Conservation (phyloP, 2,113 vertebrate genomes). For the Callipepla californica region DNA sequence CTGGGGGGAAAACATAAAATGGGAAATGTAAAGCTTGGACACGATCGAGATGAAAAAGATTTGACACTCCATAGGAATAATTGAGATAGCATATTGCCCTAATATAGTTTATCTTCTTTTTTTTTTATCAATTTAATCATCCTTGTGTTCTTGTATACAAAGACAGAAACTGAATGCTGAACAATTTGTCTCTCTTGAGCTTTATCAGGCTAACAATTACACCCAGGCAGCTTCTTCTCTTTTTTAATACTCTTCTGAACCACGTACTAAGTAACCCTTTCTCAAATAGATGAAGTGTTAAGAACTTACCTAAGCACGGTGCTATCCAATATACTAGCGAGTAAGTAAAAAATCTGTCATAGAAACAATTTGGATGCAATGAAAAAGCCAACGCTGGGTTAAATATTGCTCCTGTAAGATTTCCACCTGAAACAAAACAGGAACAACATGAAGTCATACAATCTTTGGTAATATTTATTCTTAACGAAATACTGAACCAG, state of each 20-base stretch:
- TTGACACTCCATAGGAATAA: neutral
- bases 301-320: slow-evolving; percentile 87
- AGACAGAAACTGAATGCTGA: neutral
- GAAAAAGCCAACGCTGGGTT: slow-evolving; percentile 94
- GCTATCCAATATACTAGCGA: slow-evolving; percentile 90
- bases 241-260: neutral
- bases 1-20: neutral
- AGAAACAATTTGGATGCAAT: slow-evolving; percentile 87
- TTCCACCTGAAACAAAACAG: slow-evolving; percentile 82
- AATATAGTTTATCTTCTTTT: neutral
- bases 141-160: neutral
- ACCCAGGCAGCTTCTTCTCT: neutral
- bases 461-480: neutral
- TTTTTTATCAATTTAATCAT: neutral
- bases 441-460: slow-evolving; percentile 32
- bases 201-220: neutral
- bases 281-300: neutral
- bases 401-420: slow-evolving; percentile 89
- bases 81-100: neutral
- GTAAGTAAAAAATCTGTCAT: slow-evolving; percentile 84
- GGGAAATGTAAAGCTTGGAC: neutral
- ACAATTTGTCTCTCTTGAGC: neutral
- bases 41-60: neutral
- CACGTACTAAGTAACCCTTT: neutral
- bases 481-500: neutral